Evolutionary conservation across 2,797 vertebrate genomes (phyloP), one percentile per base, ranked within the genome.

Genomic region (Cossypha niveicapilla): DNA sequence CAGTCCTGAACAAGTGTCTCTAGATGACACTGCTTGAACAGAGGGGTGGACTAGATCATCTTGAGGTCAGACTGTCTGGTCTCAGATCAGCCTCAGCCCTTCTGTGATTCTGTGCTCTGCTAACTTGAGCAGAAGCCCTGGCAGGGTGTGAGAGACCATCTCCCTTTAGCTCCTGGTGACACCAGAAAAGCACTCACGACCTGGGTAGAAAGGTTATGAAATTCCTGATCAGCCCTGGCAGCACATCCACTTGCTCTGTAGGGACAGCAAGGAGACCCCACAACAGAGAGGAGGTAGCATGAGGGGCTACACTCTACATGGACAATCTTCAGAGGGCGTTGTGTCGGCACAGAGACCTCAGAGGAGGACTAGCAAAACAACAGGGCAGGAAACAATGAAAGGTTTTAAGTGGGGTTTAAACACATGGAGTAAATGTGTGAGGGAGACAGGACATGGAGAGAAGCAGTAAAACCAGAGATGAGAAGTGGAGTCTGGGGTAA

Each of bases 311-410:
- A 10, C 3, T 50, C 24, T 0, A 0, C 39, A 37, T 0, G 1
- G 32, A 39, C 5, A 34, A 16, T 30, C 50, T 90, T 88, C 86
- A 61, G 68, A 80, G 24, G 16, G 17, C 51, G 18, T 24, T 86
- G n/a, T 24, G 54, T 50, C 34, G 51, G 47, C 70, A 72, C 1
- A 3, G 58, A 85, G 47, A 74, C 32, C 70, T 90, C 60, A 66
- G 45, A 81, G n/a, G 27, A 91, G 28, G 92, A 94, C 79, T 85
- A 32, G 19, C 88, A 96, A 95, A 96, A 97, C 97, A 97, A 96
- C 2, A 84, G 66, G 25, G 96, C 96, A 97, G 91, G 94, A 96
- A 97, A 94, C 27, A 41, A 96, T 95, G 94, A 88, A 74, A 97
- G 82, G 90, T 86, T 97, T 95, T 68, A 95, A 80, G 56, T 35